Evolutionary conservation across 2,888 invertebrate genomes (phyloP).

Genomic region (Pyrochroa serraticornis): DNA sequence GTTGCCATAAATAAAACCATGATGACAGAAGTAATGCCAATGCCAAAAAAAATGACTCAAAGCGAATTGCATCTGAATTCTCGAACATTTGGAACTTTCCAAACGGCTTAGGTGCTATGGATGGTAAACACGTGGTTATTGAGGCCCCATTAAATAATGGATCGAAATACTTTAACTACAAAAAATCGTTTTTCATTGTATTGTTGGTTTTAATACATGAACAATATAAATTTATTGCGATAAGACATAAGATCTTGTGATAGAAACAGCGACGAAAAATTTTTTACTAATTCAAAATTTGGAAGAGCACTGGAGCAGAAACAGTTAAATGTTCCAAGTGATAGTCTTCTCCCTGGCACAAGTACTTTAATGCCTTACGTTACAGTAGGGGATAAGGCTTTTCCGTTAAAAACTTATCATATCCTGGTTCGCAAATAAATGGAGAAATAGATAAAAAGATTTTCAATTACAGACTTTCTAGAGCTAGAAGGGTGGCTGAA

Average conservation of each 20-base stretch:
- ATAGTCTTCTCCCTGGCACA: slow-evolving; percentile 18
- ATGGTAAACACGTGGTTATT: slow-evolving; percentile 40
- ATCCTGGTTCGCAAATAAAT: too few species aligned
- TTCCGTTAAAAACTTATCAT: slow-evolving; percentile 33
- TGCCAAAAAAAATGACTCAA: slow-evolving; percentile 16
- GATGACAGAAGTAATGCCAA: neutral
- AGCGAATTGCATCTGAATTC: slow-evolving; percentile 26
- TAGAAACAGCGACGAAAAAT: slow-evolving; percentile 42
- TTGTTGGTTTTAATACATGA: slow-evolving; percentile 41
- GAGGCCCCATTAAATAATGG: slow-evolving; percentile 34
- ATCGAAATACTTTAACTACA: slow-evolving; percentile 38
- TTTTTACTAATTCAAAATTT: slow-evolving; percentile 37
- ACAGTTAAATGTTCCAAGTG: slow-evolving; percentile 29
- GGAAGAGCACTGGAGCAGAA: slow-evolving; percentile 30
- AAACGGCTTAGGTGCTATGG: slow-evolving; percentile 29
- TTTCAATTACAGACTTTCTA: too few species aligned
- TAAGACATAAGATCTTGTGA: slow-evolving; percentile 45
- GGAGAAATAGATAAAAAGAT: too few species aligned
- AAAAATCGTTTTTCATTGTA: slow-evolving; percentile 36
- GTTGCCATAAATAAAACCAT: too few species aligned
- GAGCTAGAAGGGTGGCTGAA: too few species aligned
- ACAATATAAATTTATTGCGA: slow-evolving; percentile 40
- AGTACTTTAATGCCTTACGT: slow-evolving; percentile 34
- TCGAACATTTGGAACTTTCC: slow-evolving; percentile 34
- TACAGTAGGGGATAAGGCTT: slow-evolving; percentile 40